These are phyloP conservation scores for Mus spicilegus DNA, from an alignment of 2,113 vertebrate genomes.

Conservation along the genomic window DNA sequence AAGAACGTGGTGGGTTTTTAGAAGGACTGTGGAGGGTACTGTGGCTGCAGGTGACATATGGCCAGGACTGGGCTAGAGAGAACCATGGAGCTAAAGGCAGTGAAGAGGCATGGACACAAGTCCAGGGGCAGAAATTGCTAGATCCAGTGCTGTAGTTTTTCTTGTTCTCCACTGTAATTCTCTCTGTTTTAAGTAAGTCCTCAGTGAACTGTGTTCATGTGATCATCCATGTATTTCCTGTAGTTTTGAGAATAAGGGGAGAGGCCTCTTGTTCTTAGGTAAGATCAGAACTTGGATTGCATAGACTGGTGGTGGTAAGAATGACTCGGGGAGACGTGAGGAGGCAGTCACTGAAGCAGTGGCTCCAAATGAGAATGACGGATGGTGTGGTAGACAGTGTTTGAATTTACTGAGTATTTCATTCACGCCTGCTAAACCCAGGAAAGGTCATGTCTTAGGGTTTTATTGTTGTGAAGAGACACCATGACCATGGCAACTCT, in stretches of 20 bases:
- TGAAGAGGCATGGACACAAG: not conserved
- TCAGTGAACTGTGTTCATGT: not conserved
- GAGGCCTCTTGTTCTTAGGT: not conserved
- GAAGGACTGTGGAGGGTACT: not conserved
- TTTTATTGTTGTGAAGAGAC: too few species aligned
- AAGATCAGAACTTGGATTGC: not conserved
- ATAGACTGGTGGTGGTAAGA: not conserved
- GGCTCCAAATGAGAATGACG: not conserved
- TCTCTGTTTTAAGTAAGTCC: not conserved
- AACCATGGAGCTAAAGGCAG: not conserved
- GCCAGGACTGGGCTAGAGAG: not conserved
- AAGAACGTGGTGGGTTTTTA: not conserved
- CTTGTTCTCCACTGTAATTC: not conserved
- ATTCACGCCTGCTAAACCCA: not conserved
- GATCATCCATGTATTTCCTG: not conserved
- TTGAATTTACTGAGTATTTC: conserved; percentile 2
- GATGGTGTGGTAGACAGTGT: not conserved
- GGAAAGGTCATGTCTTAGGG: not conserved
- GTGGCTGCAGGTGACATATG: too few species aligned
- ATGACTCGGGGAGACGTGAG: not conserved
- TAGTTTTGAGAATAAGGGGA: not conserved
- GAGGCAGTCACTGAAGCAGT: not conserved
- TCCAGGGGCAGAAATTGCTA: not conserved
- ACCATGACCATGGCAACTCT: too few species aligned
- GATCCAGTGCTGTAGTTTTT: not conserved